Percentiles rank a stretch among this genome's conserved stretches.
Conservation (phyloP, 2,797 vertebrate species). For the Pantherophis vulpinus region DNA sequence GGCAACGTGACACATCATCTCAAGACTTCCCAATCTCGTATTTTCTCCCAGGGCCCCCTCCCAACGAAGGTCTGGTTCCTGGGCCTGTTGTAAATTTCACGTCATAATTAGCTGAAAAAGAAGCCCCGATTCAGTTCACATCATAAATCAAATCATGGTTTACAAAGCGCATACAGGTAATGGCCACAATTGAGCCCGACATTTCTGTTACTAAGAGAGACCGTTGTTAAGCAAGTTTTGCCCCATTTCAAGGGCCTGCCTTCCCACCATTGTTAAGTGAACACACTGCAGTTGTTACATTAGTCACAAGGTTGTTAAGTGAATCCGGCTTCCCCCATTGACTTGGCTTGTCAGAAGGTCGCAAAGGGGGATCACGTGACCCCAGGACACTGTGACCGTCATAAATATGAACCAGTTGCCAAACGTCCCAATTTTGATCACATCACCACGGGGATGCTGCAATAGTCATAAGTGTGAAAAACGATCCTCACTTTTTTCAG, state of each 20-base stretch:
- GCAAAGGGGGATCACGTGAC: too few relatives aligned
- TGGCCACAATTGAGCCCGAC: accelerated
- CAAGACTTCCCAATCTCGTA: not conserved
- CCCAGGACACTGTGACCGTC: too few relatives aligned
- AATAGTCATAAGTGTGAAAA: too few relatives aligned
- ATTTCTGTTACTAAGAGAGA: not conserved
- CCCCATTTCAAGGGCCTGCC: not conserved
- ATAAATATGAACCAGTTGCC: too few relatives aligned
- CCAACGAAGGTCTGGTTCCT: not conserved
- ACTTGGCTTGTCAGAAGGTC: too few relatives aligned
- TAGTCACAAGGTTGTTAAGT: not conserved
- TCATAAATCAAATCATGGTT: not conserved
- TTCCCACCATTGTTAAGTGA: not conserved
- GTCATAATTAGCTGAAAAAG: not conserved
- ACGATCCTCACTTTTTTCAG: too few relatives aligned
- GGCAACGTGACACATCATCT: not conserved
- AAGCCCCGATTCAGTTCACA: too few relatives aligned
- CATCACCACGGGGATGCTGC: too few relatives aligned
- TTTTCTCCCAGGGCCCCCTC: not conserved
- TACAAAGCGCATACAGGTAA: not conserved
- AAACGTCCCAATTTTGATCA: too few relatives aligned
- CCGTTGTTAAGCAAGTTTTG: not conserved
- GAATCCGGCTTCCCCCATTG: not conserved
- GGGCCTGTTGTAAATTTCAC: not conserved
- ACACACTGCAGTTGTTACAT: not conserved